A percentile compares a stretch with the other conserved stretches of the same genome.
These are phyloP conservation scores for Zelostemma sp. DNA, from an alignment of 1,140 invertebrate species.

Conservation along the genomic window DNA sequence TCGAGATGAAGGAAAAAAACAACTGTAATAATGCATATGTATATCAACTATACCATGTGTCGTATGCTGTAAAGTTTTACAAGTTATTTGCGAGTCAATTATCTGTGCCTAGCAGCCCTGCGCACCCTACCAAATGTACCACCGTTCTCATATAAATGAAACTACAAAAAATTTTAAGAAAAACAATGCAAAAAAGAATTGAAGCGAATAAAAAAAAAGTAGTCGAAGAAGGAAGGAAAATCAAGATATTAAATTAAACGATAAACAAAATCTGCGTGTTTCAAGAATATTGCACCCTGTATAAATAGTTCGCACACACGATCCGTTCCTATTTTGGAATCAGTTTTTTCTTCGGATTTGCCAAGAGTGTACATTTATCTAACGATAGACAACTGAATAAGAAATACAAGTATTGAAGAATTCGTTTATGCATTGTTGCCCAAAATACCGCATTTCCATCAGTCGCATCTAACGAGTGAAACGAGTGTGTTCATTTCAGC, in stretches of 20 bases:
- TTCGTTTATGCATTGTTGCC: constrained; percentile 57
- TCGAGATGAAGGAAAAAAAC: constrained; percentile 28
- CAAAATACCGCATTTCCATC: constrained; percentile 27
- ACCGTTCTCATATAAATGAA: constrained; percentile 67
- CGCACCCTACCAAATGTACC: constrained; percentile 71
- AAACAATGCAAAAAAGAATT: constrained; percentile 25
- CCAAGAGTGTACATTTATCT: constrained; percentile 64
- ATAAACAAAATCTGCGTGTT: constrained; percentile 52
- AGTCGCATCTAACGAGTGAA: background rate
- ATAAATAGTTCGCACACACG: constrained; percentile 67
- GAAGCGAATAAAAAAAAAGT: constrained; percentile 23
- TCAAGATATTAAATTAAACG: constrained; percentile 22
- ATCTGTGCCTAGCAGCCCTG: constrained; percentile 72
- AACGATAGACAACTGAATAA: constrained; percentile 57
- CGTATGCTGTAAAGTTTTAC: constrained; percentile 72
- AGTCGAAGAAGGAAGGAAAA: constrained; percentile 16
- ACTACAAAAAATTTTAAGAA: constrained; percentile 56
- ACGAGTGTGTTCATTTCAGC: background rate
- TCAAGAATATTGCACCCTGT: constrained; percentile 64
- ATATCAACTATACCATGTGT: constrained; percentile 69
- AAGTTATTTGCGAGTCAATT: constrained; percentile 72
- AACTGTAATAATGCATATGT: constrained; percentile 64
- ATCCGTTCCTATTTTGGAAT: constrained; percentile 66
- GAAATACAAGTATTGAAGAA: constrained; percentile 63
- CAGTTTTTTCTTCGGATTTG: constrained; percentile 61